Percentiles rank a stretch among this genome's conserved stretches.
Conservation (phyloP, 2,797 vertebrate species). For the Danio choprae region DNA sequence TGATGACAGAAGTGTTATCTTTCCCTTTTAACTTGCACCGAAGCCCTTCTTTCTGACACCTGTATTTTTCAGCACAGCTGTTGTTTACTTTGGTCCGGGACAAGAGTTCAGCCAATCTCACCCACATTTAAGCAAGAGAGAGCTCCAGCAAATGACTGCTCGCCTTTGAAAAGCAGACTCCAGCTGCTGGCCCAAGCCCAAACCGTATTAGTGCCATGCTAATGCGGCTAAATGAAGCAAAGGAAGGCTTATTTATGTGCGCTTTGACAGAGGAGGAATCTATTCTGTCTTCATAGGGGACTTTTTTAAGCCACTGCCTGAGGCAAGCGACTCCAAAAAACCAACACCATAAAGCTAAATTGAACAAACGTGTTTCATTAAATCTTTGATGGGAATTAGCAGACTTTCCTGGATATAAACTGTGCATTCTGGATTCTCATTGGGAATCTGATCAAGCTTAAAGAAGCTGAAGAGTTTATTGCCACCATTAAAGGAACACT, state of each 20-base stretch:
- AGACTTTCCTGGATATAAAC: constrained; percentile 20
- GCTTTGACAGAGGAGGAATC: constrained; percentile 44
- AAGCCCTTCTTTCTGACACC: neutral
- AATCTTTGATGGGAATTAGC: constrained; percentile 49
- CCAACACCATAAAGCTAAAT: constrained; percentile 52
- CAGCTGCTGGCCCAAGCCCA: constrained; percentile 38
- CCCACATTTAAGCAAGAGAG: constrained; percentile 10
- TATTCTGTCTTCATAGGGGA: constrained; percentile 43
- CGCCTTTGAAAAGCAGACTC: neutral
- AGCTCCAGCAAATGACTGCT: neutral
- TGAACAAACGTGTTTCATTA: constrained; percentile 55
- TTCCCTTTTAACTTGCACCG: neutral
- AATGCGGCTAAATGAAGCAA: constrained; percentile 54
- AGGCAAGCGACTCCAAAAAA: constrained; percentile 43
- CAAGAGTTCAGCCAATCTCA: constrained; percentile 18
- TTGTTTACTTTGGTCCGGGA: constrained; percentile 23
- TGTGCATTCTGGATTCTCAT: constrained; percentile 9
- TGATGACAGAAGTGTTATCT: neutral
- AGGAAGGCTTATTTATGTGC: constrained; percentile 47
- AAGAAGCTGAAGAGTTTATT: neutral
- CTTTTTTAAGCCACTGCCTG: constrained; percentile 40
- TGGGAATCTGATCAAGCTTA: constrained; percentile 31
- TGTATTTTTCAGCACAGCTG: constrained; percentile 38
- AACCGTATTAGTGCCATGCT: constrained; percentile 41
- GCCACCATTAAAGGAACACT: too few species aligned